Evolutionary conservation across 2,888 invertebrate genomes (phyloP).

Genomic region (Drosophila peninsularis): DNA sequence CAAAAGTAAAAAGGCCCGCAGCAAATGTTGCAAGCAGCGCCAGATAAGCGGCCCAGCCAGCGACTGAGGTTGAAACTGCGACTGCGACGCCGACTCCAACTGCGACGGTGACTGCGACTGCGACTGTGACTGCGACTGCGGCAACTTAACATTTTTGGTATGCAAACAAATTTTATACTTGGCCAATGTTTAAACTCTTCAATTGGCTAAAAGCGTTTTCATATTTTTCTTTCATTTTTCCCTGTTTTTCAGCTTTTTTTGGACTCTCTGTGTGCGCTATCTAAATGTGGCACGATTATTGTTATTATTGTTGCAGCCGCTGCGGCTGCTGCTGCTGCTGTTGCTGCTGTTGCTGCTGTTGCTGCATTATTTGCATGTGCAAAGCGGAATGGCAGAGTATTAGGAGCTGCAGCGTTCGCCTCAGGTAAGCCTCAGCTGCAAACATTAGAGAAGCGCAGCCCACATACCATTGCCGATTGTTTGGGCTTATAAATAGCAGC

Average conservation of each 20-base stretch:
- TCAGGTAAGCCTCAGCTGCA: slow-evolving; percentile 45
- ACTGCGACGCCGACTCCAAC: slow-evolving; percentile 22
- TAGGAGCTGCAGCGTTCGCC: slow-evolving; percentile 27
- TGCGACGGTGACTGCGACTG: slow-evolving; percentile 18
- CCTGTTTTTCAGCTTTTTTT: not conserved
- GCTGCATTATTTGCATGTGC: slow-evolving; percentile 65
- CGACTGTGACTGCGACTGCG: slow-evolving; percentile 34
- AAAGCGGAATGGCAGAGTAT: slow-evolving; percentile 42
- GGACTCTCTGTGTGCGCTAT: slow-evolving; percentile 53
- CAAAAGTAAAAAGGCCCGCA: slow-evolving; percentile 77
- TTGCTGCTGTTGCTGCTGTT: slow-evolving; percentile 18
- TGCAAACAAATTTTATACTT: slow-evolving; percentile 79
- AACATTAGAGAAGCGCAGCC: slow-evolving; percentile 25
- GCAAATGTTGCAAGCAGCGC: slow-evolving; percentile 79
- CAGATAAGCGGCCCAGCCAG: slow-evolving; percentile 72
- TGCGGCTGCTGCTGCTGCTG: slow-evolving; percentile 23
- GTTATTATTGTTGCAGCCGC: slow-evolving; percentile 69
- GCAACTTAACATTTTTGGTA: slow-evolving; percentile 71
- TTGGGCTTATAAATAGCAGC: slow-evolving; percentile 66
- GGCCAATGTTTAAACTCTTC: slow-evolving; percentile 81
- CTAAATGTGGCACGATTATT: slow-evolving; percentile 82
- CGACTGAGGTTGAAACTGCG: slow-evolving; percentile 53
- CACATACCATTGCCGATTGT: slow-evolving; percentile 45
- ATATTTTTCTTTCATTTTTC: slow-evolving; percentile 12
- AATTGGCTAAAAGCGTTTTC: slow-evolving; percentile 78